A percentile compares a stretch with the other conserved stretches of the same genome.
These are phyloP conservation scores for Petaurus breviceps DNA, from an alignment of 2,113 vertebrate genomes.

Conservation along the genomic window DNA sequence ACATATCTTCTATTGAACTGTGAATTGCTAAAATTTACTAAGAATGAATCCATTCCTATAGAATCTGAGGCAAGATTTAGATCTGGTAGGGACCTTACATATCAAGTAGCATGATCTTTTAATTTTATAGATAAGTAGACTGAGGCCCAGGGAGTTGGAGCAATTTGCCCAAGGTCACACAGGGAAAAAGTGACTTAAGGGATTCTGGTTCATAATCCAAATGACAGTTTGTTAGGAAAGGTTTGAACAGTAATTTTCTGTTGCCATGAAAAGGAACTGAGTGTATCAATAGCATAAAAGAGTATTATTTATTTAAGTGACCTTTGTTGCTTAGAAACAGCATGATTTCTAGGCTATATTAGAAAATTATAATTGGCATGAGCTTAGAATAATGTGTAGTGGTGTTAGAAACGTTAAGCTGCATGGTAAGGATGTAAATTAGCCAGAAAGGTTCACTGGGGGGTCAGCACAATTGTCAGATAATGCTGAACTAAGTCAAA, in stretches of 20 bases:
- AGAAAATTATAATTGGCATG: constrained; percentile 79
- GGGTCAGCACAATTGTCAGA: constrained; percentile 76
- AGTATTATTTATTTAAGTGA: constrained; percentile 78
- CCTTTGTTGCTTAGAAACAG: constrained; percentile 79
- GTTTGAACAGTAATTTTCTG: constrained; percentile 38
- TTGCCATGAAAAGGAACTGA: constrained; percentile 55
- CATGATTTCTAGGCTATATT: constrained; percentile 78
- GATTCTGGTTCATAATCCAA: constrained; percentile 45
- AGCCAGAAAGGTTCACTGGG: constrained; percentile 72
- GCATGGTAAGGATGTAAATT: constrained; percentile 74
- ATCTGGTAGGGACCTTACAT: not conserved
- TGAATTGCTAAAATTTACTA: not conserved
- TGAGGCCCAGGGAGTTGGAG: not conserved
- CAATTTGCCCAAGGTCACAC: not conserved
- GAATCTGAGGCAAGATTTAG: not conserved
- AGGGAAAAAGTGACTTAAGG: not conserved
- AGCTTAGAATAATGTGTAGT: constrained; percentile 77
- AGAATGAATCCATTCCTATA: not conserved
- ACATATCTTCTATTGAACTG: not conserved
- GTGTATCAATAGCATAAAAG: constrained; percentile 67
- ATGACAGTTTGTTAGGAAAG: constrained; percentile 22
- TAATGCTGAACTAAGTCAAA: constrained; percentile 81
- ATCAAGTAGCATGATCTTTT: not conserved
- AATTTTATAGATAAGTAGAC: not conserved
- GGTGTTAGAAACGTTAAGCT: constrained; percentile 70